These are phyloP conservation scores for Solenodon paradoxus DNA, from an alignment of 2,113 vertebrate genomes.

Conservation along the genomic window DNA sequence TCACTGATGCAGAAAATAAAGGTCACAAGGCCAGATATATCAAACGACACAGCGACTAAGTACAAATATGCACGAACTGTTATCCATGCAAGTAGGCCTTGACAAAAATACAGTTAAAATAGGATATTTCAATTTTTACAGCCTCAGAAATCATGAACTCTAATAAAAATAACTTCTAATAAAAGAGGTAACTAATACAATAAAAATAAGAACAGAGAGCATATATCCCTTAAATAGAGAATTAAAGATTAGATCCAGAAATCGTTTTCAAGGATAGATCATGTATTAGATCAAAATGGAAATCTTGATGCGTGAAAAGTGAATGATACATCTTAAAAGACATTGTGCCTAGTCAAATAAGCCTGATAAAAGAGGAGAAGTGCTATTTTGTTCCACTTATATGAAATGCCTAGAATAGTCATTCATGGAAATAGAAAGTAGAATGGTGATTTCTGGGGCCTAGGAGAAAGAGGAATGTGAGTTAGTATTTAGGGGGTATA, in stretches of 20 bases:
- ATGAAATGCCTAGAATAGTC: no score
- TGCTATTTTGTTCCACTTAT: background rate
- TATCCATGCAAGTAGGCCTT: background rate
- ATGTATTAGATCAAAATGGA: background rate
- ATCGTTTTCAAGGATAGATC: background rate
- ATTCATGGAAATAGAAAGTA: background rate
- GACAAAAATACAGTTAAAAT: background rate
- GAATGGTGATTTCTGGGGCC: background rate
- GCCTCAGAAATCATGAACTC: background rate
- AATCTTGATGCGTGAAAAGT: background rate
- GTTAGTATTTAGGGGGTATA: background rate
- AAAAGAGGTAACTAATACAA: background rate
- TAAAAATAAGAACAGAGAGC: background rate
- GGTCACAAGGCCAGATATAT: background rate
- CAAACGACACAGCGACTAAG: background rate
- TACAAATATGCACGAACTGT: background rate
- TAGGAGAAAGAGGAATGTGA: background rate
- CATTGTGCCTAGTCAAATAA: background rate
- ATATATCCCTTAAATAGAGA: background rate
- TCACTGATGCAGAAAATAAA: background rate
- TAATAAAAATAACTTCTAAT: constrained; percentile 26
- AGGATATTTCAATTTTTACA: background rate
- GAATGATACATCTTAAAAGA: background rate
- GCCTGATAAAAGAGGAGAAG: background rate
- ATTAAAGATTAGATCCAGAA: background rate